Evolutionary conservation across 2,888 invertebrate genomes (phyloP).

Genomic region (Vannuccia rotundouncinata): DNA sequence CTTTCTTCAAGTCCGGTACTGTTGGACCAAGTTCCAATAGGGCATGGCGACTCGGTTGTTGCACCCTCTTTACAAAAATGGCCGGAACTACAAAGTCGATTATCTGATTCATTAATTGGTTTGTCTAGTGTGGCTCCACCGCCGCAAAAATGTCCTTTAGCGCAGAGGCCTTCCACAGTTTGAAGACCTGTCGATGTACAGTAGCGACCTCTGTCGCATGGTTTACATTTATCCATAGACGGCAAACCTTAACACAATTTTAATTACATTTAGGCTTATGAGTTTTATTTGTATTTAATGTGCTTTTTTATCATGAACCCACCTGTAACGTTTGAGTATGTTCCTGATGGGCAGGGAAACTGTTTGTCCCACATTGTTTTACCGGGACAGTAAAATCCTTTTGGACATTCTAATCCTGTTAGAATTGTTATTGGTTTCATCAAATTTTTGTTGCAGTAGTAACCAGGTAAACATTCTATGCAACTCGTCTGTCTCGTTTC

Average conservation of each 20-base stretch:
- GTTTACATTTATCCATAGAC: background rate
- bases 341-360: slow-evolving; percentile 48
- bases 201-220: background rate
- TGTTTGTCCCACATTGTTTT: slow-evolving; percentile 46
- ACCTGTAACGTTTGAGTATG: slow-evolving; percentile 42
- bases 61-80: background rate
- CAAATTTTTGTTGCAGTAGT: slow-evolving; percentile 51
- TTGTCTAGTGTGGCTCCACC: background rate
- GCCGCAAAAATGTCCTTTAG: background rate
- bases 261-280: background rate
- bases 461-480: slow-evolving; percentile 43
- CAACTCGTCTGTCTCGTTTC: background rate
- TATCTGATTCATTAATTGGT: background rate
- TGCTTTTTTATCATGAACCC: background rate
- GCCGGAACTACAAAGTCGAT: background rate
- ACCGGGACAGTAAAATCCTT: slow-evolving; percentile 46
- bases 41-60: slow-evolving; percentile 42
- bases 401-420: slow-evolving; percentile 45
- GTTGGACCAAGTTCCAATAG: slow-evolving; percentile 48
- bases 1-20: slow-evolving; percentile 45
- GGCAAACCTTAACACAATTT: no score
- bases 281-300: background rate
- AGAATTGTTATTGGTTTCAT: slow-evolving; percentile 45
- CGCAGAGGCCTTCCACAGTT: background rate
- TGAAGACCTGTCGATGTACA: background rate